phyloP scores from a whole-genome alignment of 2,113 vertebrate species.

The Channa maculata region DNA sequence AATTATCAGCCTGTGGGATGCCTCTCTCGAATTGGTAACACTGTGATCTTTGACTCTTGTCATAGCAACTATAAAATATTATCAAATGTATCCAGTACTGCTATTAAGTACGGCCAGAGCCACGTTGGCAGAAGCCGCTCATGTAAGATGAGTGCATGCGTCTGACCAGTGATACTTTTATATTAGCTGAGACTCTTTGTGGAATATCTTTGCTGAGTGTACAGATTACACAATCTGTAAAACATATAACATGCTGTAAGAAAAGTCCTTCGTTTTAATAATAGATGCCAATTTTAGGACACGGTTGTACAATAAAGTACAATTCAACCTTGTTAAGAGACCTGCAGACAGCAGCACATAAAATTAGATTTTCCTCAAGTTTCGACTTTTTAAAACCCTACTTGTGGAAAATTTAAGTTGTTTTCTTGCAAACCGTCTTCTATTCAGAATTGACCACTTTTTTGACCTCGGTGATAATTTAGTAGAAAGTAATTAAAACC shows the following conservation, averaged over 20 bases:
- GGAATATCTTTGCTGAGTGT: background rate
- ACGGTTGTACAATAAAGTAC: too few relatives aligned
- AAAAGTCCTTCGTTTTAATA: background rate
- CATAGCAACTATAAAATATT: constrained; percentile 14
- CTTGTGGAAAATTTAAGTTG: background rate
- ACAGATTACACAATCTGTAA: too few relatives aligned
- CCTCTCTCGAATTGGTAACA: constrained; percentile 20
- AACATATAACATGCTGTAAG: background rate
- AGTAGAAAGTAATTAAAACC: constrained; percentile 45
- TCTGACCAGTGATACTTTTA: background rate
- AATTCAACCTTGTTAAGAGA: too few relatives aligned
- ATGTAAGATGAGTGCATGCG: background rate
- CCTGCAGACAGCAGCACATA: too few relatives aligned
- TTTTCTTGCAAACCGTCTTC: background rate
- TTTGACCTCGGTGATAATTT: constrained; percentile 7
- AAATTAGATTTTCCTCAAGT: too few relatives aligned
- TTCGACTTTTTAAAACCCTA: too few relatives aligned
- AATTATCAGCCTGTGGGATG: constrained; percentile 30
- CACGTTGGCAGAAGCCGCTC: background rate
- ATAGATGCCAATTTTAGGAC: background rate
- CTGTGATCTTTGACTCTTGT: constrained; percentile 27
- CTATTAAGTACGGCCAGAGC: background rate
- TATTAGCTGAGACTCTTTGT: background rate
- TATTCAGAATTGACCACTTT: background rate
- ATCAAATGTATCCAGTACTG: background rate